Percentiles rank a stretch among this genome's conserved stretches.
Evolutionary conservation across 2,888 invertebrate species (phyloP).

Genomic region (Athalia cordata): DNA sequence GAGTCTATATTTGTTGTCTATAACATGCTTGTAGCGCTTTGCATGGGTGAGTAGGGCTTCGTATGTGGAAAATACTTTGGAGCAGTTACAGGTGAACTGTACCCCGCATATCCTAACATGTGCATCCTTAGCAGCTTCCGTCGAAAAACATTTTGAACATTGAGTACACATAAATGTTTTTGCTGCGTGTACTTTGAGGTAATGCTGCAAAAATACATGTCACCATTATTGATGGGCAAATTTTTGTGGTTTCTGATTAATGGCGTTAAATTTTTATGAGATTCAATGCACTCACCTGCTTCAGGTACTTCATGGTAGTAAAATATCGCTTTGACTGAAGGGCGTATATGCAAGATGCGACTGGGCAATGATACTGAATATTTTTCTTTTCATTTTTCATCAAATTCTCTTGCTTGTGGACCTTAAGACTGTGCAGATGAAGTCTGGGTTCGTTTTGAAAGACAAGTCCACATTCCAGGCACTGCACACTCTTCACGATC

Average conservation of each 20-base stretch:
- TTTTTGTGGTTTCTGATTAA: neutral
- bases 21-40: slow-evolving; percentile 64
- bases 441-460: slow-evolving; percentile 67
- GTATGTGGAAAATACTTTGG: slow-evolving; percentile 67
- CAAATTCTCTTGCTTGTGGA: slow-evolving; percentile 65
- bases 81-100: slow-evolving; percentile 68
- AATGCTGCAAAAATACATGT: slow-evolving; percentile 65
- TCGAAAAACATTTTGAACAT: slow-evolving; percentile 71
- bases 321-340: slow-evolving; percentile 64
- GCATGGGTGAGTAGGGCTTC: slow-evolving; percentile 73
- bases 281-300: slow-evolving; percentile 64
- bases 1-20: slow-evolving; percentile 67
- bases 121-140: slow-evolving; percentile 69
- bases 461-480: slow-evolving; percentile 65
- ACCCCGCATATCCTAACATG: slow-evolving; percentile 70
- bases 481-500: slow-evolving; percentile 66
- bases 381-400: slow-evolving; percentile 63
- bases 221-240: neutral
- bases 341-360: slow-evolving; percentile 66
- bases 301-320: slow-evolving; percentile 69
- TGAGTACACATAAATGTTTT: slow-evolving; percentile 68
- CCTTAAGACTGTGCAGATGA: slow-evolving; percentile 68
- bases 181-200: slow-evolving; percentile 72
- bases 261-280: neutral
- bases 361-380: slow-evolving; percentile 68